phyloP scores from a whole-genome alignment of 2,797 vertebrate species.

The Muraenolepis orangiensis region DNA sequence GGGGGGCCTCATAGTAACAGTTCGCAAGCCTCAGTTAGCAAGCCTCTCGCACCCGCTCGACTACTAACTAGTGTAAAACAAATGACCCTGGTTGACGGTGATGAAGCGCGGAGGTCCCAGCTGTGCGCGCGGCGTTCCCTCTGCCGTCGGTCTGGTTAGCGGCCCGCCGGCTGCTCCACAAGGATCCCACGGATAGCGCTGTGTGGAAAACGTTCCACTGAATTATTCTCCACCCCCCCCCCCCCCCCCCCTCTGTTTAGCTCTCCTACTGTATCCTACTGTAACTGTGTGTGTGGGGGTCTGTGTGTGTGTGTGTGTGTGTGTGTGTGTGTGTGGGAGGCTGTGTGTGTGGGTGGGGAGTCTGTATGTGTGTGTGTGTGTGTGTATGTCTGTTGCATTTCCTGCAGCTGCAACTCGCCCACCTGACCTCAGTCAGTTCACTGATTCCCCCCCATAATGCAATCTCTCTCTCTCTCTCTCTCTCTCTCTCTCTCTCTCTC shows the following conservation, averaged over 20 bases:
- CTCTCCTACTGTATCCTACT: constrained; percentile 51
- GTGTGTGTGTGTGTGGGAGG: constrained; percentile 14
- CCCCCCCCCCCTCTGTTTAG: no score
- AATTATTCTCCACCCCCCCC: no score
- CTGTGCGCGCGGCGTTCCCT: background rate
- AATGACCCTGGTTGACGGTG: background rate
- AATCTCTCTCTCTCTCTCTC: constrained; percentile 21
- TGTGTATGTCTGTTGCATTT: constrained; percentile 28
- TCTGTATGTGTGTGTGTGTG: constrained; percentile 37
- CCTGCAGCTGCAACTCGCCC: constrained; percentile 55
- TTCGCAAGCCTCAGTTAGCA: background rate
- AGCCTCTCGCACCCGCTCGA: background rate
- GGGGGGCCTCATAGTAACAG: no score
- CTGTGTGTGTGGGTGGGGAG: constrained; percentile 34
- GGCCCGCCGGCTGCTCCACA: background rate
- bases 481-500: constrained; percentile 20
- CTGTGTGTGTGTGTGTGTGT: constrained; percentile 24
- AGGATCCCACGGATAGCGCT: background rate
- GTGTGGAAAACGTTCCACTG: background rate
- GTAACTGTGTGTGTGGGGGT: constrained; percentile 23
- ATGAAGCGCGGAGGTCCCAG: background rate
- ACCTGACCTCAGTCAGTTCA: constrained; percentile 47
- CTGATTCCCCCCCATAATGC: constrained; percentile 39
- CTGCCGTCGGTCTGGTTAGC: background rate
- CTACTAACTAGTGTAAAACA: background rate